Percentiles rank a stretch among this genome's conserved stretches.
Evolutionary conservation across 2,797 vertebrate species (phyloP).

Genomic region (Sebastes steindachneri): DNA sequence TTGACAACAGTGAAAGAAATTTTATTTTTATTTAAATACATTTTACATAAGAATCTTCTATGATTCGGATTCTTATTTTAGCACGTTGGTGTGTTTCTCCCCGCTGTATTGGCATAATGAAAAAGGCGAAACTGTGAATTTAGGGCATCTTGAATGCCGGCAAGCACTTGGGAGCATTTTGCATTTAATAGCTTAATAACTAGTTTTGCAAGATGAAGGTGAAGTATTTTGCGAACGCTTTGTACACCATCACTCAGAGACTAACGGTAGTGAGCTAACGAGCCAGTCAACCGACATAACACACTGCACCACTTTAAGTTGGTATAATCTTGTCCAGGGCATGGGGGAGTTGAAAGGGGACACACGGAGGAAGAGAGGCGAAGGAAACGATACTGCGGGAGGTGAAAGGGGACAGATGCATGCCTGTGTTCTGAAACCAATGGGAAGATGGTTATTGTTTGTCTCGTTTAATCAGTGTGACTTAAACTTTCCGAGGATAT

Average conservation of each 20-base stretch:
- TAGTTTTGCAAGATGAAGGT: background rate
- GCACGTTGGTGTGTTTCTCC: background rate
- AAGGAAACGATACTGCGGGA: background rate
- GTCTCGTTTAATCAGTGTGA: background rate
- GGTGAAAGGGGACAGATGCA: background rate
- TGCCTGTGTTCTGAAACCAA: background rate
- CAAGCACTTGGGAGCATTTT: background rate
- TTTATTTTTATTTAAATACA: too few species aligned
- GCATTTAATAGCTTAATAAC: background rate
- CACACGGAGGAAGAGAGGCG: background rate
- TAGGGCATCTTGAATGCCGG: background rate
- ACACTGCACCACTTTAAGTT: background rate
- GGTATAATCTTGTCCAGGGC: background rate
- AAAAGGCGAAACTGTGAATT: background rate
- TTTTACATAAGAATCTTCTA: background rate
- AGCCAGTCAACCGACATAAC: background rate
- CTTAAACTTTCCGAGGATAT: background rate
- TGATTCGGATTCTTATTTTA: background rate
- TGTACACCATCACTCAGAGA: background rate
- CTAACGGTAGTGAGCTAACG: background rate
- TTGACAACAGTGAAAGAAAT: background rate
- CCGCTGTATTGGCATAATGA: background rate
- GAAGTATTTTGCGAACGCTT: background rate
- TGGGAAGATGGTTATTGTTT: background rate
- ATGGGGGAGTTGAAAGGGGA: background rate